Base-by-base conservation (phyloP, 2,797 vertebrate species). In the Dromococcyx pavoninus region DNA sequence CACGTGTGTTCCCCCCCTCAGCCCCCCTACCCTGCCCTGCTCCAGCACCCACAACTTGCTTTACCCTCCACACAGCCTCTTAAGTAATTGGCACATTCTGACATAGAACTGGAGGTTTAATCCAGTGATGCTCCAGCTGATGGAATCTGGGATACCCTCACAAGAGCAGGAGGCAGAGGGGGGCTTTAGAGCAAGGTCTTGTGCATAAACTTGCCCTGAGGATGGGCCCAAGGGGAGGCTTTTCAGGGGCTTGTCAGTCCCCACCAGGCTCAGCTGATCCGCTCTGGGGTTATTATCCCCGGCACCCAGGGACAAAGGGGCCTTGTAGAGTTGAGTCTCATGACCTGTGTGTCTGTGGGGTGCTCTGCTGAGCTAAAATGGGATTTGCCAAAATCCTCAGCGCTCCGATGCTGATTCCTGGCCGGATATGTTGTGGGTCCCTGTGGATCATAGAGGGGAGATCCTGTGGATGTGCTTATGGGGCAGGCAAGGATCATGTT, bases 401-500 rank as follows among this genome's bases (percentile, higher is more conserved):
- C 2, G 2, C 65, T 83, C 0, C 0, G 57, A n/a, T 43, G 35
- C 46, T 3, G 4, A 12, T 57, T 90, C 21, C 53, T 91, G 71
- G 13, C 56, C 46, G 50, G 28, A 5, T 88, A 53, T 91, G 64
- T 51, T 30, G 16, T 16, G n/a, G 39, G 4, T 80, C 11, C 24
- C 4, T 27, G 41, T 4, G 5, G 27, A 21, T 1, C 2, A n/a
- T 4, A 33, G 53, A 44, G 23, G 11, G 4, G 9, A 76, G 41
- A 75, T 22, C 9, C 27, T 61, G 39, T 3, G 6, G 37, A 28
- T 3, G 3, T 51, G 74, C 5, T 2, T 8, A 24, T 0, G 8
- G 54, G 16, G 23, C 53, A 44, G 35, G 6, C 0, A 0, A 65
- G 14, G 48, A n/a, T 28, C 2, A 0, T 3, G 10, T 58, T 54